Conservation (phyloP, 2,888 invertebrate genomes). For the Marronus borbonicus region DNA sequence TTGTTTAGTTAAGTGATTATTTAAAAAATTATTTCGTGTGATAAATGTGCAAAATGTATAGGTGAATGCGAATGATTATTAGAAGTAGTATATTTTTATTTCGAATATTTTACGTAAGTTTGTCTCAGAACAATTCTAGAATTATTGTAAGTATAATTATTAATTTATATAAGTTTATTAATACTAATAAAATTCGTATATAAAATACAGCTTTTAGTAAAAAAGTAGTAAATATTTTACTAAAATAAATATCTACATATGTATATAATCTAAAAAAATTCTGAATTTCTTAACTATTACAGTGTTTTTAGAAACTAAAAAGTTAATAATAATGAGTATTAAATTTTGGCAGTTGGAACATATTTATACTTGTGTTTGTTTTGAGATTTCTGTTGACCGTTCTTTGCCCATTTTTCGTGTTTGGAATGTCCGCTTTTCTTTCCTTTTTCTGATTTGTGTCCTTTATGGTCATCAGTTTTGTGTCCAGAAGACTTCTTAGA, state of each 20-base stretch:
- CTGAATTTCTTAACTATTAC: slow-evolving; percentile 28
- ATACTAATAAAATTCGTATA: slow-evolving; percentile 48
- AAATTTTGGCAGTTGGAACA: slow-evolving; percentile 44
- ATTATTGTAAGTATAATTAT: not conserved
- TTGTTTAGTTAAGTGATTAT: too few relatives aligned
- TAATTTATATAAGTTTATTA: slow-evolving; percentile 30
- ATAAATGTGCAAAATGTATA: too few relatives aligned
- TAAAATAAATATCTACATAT: slow-evolving; percentile 50
- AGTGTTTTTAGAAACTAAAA: slow-evolving; percentile 33
- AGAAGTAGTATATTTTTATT: too few relatives aligned
- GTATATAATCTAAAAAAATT: slow-evolving; percentile 11
- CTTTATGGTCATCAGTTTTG: slow-evolving; percentile 63
- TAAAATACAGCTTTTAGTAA: slow-evolving; percentile 49
- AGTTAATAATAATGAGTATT: slow-evolving; percentile 32
- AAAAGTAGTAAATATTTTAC: slow-evolving; percentile 41
- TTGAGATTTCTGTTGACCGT: slow-evolving; percentile 61
- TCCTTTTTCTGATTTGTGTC: slow-evolving; percentile 62
- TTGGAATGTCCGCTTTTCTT: slow-evolving; percentile 62
- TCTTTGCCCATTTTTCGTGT: slow-evolving; percentile 65
- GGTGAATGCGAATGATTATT: too few relatives aligned
- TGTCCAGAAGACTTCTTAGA: slow-evolving; percentile 64
- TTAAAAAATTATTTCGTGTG: too few relatives aligned
- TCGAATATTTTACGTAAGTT: too few relatives aligned
- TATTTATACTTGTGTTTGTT: slow-evolving; percentile 65
- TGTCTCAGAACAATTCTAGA: too few relatives aligned